phyloP scores from a whole-genome alignment of 1,140 invertebrate genomes.

The Camponotus vicinus region DNA sequence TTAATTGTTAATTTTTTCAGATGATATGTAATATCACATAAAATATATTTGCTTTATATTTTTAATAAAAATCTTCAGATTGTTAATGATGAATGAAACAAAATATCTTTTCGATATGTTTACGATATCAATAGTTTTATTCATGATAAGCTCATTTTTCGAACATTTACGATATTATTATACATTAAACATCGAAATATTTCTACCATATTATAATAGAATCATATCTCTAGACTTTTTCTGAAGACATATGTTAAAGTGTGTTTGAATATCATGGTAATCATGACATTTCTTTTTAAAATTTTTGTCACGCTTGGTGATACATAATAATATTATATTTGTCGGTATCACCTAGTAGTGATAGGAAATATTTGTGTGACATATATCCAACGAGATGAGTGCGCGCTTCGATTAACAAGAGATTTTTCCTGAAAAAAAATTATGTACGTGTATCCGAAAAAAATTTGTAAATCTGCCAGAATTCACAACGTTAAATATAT shows the following conservation, averaged over 20 bases:
- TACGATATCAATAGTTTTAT: background rate
- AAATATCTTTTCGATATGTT: background rate
- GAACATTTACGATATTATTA: background rate
- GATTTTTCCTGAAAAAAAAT: slow-evolving; percentile 38
- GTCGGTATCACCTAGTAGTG: background rate
- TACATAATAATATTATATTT: background rate
- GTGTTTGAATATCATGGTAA: background rate
- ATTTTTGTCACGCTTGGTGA: background rate
- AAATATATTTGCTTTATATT: background rate
- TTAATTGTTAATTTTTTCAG: too few relatives aligned
- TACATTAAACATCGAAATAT: background rate
- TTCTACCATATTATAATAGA: background rate
- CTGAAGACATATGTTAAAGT: background rate
- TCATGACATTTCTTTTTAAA: background rate
- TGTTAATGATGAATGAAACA: slow-evolving; percentile 4
- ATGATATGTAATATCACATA: background rate
- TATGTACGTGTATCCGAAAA: background rate
- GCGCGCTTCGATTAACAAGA: slow-evolving; percentile 8
- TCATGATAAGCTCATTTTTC: background rate
- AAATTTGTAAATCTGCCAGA: slow-evolving; percentile 37
- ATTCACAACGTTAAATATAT: slow-evolving; percentile 8
- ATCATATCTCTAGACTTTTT: slow-evolving; percentile 5
- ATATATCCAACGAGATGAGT: slow-evolving; percentile 4
- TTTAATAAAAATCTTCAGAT: background rate
- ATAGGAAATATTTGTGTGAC: slow-evolving; percentile 8